Conservation (phyloP, 2,797 vertebrate species). For the Sternotherus odoratus region DNA sequence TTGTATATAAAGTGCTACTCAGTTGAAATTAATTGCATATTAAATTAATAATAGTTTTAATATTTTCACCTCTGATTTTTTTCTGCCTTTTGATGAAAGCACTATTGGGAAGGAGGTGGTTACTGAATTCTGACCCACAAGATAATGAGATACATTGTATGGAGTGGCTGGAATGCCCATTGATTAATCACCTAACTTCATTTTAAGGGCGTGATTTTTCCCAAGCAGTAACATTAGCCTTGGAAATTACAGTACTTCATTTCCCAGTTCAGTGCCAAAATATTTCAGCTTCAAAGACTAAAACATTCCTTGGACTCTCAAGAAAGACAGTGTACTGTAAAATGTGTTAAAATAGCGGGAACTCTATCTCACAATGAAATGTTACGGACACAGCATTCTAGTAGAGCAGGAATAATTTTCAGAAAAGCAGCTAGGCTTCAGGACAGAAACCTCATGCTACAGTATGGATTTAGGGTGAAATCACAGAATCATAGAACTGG, state of each 20-base stretch:
- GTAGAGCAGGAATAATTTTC: slow-evolving; percentile 62
- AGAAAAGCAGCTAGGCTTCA: slow-evolving; percentile 60
- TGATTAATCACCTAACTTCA: background rate
- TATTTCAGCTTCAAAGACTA: slow-evolving; percentile 80
- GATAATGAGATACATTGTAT: slow-evolving; percentile 48
- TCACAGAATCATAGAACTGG: too few relatives aligned
- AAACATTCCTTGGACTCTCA: slow-evolving; percentile 63
- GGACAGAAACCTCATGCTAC: background rate
- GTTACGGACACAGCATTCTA: slow-evolving; percentile 32
- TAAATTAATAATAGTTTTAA: background rate
- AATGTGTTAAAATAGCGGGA: slow-evolving; percentile 70
- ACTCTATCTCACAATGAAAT: slow-evolving; percentile 66
- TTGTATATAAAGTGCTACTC: background rate
- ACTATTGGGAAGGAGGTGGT: background rate
- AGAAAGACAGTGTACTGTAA: slow-evolving; percentile 68
- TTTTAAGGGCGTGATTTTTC: slow-evolving; percentile 51
- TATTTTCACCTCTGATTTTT: background rate
- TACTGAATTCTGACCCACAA: slow-evolving; percentile 35
- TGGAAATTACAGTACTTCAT: slow-evolving; percentile 78
- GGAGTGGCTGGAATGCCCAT: too few relatives aligned
- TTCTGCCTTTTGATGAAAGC: background rate
- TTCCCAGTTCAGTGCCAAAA: slow-evolving; percentile 78
- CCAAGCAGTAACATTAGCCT: slow-evolving; percentile 62
- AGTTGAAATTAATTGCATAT: accelerated
- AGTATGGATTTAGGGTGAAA: too few relatives aligned